Percentiles rank a stretch among this genome's conserved stretches.
Conservation (phyloP, 2,113 vertebrate species). For the Strix aluco region DNA sequence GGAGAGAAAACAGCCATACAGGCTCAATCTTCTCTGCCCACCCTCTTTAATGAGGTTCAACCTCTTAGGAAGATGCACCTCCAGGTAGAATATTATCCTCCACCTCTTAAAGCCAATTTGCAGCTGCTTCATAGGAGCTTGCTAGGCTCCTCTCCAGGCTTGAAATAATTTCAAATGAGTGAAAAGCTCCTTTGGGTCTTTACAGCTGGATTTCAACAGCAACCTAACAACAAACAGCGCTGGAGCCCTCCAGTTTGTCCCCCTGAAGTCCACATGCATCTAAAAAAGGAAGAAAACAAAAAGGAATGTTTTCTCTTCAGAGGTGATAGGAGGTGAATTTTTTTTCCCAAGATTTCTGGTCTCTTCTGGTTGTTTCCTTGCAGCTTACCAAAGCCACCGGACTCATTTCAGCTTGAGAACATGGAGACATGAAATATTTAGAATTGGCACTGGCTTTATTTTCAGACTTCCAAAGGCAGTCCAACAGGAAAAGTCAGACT, state of each 20-base stretch:
- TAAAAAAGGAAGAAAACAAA: background rate
- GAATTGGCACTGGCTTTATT: conserved; percentile 19
- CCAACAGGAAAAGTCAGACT: background rate
- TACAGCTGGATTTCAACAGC: background rate
- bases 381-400: background rate
- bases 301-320: background rate
- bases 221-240: background rate
- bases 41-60: background rate
- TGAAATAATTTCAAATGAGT: background rate
- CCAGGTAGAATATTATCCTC: background rate
- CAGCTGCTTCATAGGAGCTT: background rate
- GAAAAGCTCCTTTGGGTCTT: background rate
- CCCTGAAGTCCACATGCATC: background rate
- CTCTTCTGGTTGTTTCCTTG: background rate
- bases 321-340: background rate
- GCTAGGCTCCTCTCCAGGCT: background rate
- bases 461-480: background rate
- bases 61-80: background rate
- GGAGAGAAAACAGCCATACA: background rate
- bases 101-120: background rate
- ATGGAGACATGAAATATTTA: conserved; percentile 8
- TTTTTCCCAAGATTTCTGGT: background rate
- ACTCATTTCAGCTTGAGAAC: background rate
- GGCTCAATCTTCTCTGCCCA: background rate
- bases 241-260: background rate